Evolutionary conservation across 2,113 vertebrate species (phyloP), one percentile per base, ranked within the genome.

Genomic region (Ochotona curzoniae): DNA sequence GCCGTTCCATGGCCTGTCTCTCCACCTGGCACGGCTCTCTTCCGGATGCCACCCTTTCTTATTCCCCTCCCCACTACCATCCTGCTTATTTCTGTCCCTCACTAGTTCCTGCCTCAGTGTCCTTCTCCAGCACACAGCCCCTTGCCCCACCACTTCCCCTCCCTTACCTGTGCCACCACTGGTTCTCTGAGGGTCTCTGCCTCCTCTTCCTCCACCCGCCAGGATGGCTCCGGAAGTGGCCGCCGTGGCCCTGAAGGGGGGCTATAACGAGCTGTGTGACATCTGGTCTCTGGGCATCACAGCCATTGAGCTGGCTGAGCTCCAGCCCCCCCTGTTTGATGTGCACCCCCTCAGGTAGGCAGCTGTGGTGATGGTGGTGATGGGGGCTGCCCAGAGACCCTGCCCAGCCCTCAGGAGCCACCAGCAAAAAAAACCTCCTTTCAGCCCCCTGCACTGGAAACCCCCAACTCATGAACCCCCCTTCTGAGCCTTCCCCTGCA

Each of bases 201-300:
- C 84, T 83, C 38, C 38, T 44, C 38, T 44, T 44, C 38, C 38
- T 44, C 38, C 38, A 44, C 38, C 38, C 38, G 38, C 78, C 97
- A 99, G 99, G 99, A 99, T 99, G 99, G 99, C 99, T 0, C 99
- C 99, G 0, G 99, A 99, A 96, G 99, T 99, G 75, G 99, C 99
- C 0, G 99, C 99, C 0, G 99, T 99, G 95, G 99, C 99, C 94
- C 98, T 99, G 78, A 99, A 99, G 93, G 99, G 99, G 0, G 99
- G 99, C 23, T 99, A 99, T 97, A 99, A 99, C 0, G 99, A 99
- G 78, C 97, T 99, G 28, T 99, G 99, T 80, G 99, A 99, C 87
- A 97, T 99, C 96, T 99, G 99, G 99, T 99, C 99, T 1, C 98
- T 99, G 95, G 99, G 99, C 66, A 99, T 99, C 97, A 99, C 99